phyloP scores from a whole-genome alignment of 2,797 vertebrate genomes.

The Cynodonichthys magdalenae region DNA sequence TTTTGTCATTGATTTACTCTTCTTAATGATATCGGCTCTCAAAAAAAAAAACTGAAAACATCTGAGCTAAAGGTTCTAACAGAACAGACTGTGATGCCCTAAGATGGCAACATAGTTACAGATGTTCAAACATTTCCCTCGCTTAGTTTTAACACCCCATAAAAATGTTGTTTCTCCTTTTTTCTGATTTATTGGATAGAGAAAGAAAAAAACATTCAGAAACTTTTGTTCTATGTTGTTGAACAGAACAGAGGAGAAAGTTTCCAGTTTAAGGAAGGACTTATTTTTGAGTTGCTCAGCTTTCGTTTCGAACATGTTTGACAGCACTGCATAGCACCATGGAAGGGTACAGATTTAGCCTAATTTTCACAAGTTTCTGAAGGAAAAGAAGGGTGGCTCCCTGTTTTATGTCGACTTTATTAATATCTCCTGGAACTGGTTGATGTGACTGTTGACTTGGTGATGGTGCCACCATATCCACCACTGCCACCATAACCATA shows the following conservation, averaged over 20 bases:
- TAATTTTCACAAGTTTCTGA: slow-evolving; percentile 57
- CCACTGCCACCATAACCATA: neutral
- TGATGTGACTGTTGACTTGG: slow-evolving; percentile 49
- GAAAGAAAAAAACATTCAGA: slow-evolving; percentile 13
- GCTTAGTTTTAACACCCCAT: slow-evolving; percentile 52
- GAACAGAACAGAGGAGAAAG: slow-evolving; percentile 21
- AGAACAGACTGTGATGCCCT: slow-evolving; percentile 18
- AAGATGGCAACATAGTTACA: slow-evolving; percentile 1
- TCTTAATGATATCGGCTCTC: slow-evolving; percentile 17
- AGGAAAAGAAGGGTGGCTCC: slow-evolving; percentile 54
- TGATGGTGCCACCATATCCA: slow-evolving; percentile 39
- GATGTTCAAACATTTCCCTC: slow-evolving; percentile 29
- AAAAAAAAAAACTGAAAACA: neutral
- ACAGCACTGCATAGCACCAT: slow-evolving; percentile 62
- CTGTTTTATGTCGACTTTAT: slow-evolving; percentile 40
- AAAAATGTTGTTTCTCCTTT: slow-evolving; percentile 7
- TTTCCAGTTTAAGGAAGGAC: slow-evolving; percentile 12
- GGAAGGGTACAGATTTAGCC: slow-evolving; percentile 41
- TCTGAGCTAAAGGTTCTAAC: neutral
- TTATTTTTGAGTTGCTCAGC: slow-evolving; percentile 25
- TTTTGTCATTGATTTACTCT: slow-evolving; percentile 31
- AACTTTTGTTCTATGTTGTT: slow-evolving; percentile 30
- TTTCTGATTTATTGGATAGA: slow-evolving; percentile 1
- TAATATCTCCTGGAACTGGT: slow-evolving; percentile 31
- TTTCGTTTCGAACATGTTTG: slow-evolving; percentile 31